phyloP scores from a whole-genome alignment of 2,797 vertebrate genomes.

The Onychomys leucogaster region DNA sequence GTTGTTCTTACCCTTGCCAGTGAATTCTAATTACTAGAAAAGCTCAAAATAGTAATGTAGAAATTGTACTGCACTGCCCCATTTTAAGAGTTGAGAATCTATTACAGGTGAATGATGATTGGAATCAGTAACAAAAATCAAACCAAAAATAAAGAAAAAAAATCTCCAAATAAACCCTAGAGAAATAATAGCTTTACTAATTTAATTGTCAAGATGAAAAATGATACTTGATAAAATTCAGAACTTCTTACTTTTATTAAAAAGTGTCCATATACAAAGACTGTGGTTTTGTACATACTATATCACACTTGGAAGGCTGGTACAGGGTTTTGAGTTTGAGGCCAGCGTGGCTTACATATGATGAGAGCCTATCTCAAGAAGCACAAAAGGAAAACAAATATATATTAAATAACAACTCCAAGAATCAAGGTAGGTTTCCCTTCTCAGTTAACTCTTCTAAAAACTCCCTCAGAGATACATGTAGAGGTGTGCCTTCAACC shows the following conservation, averaged over 20 bases:
- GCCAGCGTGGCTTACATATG: background rate
- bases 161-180: background rate
- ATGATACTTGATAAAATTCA: slow-evolving; percentile 26
- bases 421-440: background rate
- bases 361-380: background rate
- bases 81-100: background rate
- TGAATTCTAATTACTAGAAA: background rate
- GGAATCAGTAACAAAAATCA: background rate
- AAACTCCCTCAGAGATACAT: background rate
- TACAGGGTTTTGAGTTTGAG: background rate
- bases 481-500: background rate
- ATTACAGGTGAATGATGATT: background rate
- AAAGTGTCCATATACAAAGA: background rate
- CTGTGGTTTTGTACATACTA: too few species aligned
- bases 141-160: background rate
- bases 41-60: background rate
- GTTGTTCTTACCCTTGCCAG: background rate
- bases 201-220: slow-evolving; percentile 33
- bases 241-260: background rate
- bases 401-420: background rate
- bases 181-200: background rate
- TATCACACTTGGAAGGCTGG: background rate
- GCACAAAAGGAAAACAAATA: background rate
- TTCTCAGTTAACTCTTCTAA: background rate
- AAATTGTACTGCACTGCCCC: background rate